Base-by-base conservation (phyloP, 2,888 invertebrate species). In the Erebia aethiops region DNA sequence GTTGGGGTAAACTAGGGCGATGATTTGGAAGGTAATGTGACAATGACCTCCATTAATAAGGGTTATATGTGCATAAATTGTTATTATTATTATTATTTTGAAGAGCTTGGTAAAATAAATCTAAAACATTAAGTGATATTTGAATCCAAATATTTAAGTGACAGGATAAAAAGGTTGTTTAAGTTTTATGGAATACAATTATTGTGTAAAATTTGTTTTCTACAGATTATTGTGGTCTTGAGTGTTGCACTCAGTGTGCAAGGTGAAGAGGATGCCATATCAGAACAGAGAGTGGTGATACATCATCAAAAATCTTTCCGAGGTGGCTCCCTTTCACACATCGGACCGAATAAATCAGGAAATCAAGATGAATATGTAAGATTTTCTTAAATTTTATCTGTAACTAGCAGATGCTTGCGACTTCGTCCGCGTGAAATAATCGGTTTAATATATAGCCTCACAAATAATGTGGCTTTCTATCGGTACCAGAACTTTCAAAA, bases 21-120 rank as follows among this genome's bases (percentile, higher is more conserved):
- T 79, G 77, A 70, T 76, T 76, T 76, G 71, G 74, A 77, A 78
- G 77, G 78, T 77, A 75, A 69, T 11, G 46, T 62, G 62, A 54
- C 51, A 57, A 58, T 71, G 73, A 74, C 71, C 71, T 69, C 63
- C 56, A 60, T 64, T 60, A 54, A 49, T 61, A 62, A 21, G 21
- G 60, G 41, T 21, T 18, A 11, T 26, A 56, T 51, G 4, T n/a
- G 51, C n/a, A 1, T 43, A 11, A 11, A 43, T n/a, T 11, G 9
- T 43, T 43, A 1, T 46, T 11, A 2, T 11, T 13, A 46, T 2
- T 46, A 11, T 52, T 16, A 18, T 16, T 16, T 16, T n/a, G 0
- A 46, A 11, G 1, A 46, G 43, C 10, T 46, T 46, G 11, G 11
- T 46, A 10, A 11, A 46, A 46, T 46, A 46, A 46, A 46, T 46